A percentile compares a stretch with the other conserved stretches of the same genome.
These are phyloP conservation scores for Andricus quercusramuli DNA, from an alignment of 2,888 invertebrate genomes.

Conservation along the genomic window DNA sequence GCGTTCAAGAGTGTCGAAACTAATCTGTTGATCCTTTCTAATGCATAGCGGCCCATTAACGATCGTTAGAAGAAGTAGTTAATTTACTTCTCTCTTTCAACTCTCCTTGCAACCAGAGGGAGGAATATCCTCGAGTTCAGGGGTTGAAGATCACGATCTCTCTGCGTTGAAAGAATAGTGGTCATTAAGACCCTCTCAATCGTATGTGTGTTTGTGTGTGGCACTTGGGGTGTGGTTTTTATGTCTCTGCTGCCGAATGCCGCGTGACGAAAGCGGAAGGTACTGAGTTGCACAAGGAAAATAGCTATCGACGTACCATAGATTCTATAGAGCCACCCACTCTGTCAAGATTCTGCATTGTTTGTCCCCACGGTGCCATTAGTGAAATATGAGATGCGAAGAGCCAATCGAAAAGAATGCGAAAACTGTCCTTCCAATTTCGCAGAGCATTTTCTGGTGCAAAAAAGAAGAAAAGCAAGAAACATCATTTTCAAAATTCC, in stretches of 20 bases:
- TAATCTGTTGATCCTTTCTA: conserved; percentile 36
- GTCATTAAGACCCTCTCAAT: conserved; percentile 27
- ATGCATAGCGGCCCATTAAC: conserved; percentile 32
- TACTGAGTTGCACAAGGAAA: conserved; percentile 2
- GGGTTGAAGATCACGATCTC: conserved; percentile 31
- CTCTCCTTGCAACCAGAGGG: not conserved
- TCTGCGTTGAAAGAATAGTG: conserved; percentile 27
- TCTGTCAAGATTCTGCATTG: not conserved
- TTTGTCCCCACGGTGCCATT: not conserved
- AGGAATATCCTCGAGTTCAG: conserved; percentile 6
- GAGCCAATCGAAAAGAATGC: not conserved
- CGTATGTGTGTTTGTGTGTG: conserved; percentile 4
- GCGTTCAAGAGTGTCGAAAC: conserved; percentile 12
- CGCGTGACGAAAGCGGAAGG: conserved; percentile 7
- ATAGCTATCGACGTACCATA: conserved; percentile 4
- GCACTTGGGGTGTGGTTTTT: conserved; percentile 25
- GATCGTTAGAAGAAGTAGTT: conserved; percentile 29
- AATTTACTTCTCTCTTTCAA: conserved; percentile 39
- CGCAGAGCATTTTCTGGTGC: not conserved
- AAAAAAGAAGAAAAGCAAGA: too few species aligned
- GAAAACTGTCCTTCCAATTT: not conserved
- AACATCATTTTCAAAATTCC: too few species aligned
- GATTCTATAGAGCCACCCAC: not conserved
- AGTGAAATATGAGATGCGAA: not conserved
- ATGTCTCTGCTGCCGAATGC: not conserved